Evolutionary conservation across 2,888 invertebrate species (phyloP).

Genomic region (Papilio protenor): DNA sequence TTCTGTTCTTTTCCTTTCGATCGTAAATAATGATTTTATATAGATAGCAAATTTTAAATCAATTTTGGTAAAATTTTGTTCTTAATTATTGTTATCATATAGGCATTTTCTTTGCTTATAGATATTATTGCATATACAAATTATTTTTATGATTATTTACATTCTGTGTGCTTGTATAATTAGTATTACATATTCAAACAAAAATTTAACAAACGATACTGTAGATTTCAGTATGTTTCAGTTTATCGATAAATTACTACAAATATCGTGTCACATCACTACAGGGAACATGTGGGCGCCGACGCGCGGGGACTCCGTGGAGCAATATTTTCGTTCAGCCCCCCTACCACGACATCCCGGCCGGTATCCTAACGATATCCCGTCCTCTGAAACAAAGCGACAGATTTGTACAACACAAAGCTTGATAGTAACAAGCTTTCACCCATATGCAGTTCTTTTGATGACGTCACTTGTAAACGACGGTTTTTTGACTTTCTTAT

Average conservation of each 20-base stretch:
- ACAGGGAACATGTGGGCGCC: slow-evolving; percentile 79
- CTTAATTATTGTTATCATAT: too few relatives aligned
- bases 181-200: background rate
- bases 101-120: too few relatives aligned
- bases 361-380: slow-evolving; percentile 41
- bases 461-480: background rate
- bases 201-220: slow-evolving; percentile 11
- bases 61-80: too few relatives aligned
- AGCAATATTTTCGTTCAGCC: slow-evolving; percentile 82
- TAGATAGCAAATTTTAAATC: too few relatives aligned
- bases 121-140: too few relatives aligned
- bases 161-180: background rate
- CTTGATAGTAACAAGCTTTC: slow-evolving; percentile 10
- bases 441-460: slow-evolving; percentile 31
- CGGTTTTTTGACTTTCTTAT: background rate
- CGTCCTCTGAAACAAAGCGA: slow-evolving; percentile 45
- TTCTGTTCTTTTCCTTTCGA: too few relatives aligned
- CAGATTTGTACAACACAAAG: slow-evolving; percentile 15
- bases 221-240: slow-evolving; percentile 13
- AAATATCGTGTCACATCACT: slow-evolving; percentile 55
- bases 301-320: slow-evolving; percentile 73
- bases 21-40: too few relatives aligned
- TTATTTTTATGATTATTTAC: too few relatives aligned
- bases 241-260: slow-evolving; percentile 23
- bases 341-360: slow-evolving; percentile 61